Conservation (phyloP, 2,113 vertebrate species). For the Bubalus kerabau region DNA sequence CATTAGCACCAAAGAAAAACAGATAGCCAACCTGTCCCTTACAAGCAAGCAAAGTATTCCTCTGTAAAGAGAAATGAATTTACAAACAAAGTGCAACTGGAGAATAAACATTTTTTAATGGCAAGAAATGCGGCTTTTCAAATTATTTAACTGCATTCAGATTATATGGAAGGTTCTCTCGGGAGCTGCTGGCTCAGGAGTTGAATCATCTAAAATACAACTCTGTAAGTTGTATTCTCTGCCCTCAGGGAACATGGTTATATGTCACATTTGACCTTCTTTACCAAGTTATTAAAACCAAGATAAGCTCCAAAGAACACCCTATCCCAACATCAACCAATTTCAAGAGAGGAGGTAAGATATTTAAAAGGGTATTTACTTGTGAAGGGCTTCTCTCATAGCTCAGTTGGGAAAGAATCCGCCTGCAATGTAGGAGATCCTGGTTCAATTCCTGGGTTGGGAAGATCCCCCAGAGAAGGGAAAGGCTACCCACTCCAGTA, state of each 20-base stretch:
- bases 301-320: constrained; percentile 12
- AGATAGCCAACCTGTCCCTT: background rate
- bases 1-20: background rate
- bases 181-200: background rate
- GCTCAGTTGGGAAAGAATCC: background rate
- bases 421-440: background rate
- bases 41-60: background rate
- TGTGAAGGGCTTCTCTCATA: background rate
- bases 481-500: background rate
- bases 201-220: background rate
- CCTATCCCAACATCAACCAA: background rate
- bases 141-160: background rate
- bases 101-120: constrained; percentile 13
- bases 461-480: background rate
- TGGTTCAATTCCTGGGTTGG: background rate
- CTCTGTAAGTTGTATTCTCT: background rate
- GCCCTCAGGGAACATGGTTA: background rate
- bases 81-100: background rate
- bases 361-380: constrained; percentile 18
- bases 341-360: background rate
- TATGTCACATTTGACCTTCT: constrained; percentile 26
- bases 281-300: background rate
- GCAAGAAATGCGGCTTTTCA: background rate
- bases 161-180: background rate
- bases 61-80: background rate